Base-by-base conservation (phyloP, 1,140 invertebrate species). In the Drosophila parabipectinata region DNA sequence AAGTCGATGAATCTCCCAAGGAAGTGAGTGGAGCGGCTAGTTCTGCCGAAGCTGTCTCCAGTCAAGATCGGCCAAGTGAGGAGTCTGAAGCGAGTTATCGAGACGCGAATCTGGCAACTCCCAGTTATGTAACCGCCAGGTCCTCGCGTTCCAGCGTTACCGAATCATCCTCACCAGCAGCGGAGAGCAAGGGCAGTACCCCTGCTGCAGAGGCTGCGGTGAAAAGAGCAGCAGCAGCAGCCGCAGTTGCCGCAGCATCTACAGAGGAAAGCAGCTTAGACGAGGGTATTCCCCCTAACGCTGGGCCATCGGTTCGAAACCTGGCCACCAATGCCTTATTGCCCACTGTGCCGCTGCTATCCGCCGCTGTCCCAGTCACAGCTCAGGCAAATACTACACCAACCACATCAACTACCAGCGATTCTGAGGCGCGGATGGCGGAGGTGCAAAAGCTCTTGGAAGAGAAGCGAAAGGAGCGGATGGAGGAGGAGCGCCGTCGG, bases 401-500 rank as follows among this genome's bases (percentile, higher is more conserved):
- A 8, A 28, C 26, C 26, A 18, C 4, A 26, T n/a, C 14, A 37
- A 9, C 56, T 34, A 10, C 26, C 8, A 45, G 28, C 18, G 34
- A 52, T 7, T 51, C 54, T 0, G 48, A 66, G 8, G 1, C 48
- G 5, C 52, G 55, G 0, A 41, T 60, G 30, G n/a, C 9, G 7
- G 73, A 82, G 6, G 64, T 76, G 3, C 77, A 78, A 10, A 51
- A 54, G 4, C 26, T 51, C 0, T 2, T 72, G 1, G 71, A 72
- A 3, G 15, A 82, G 12, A 74, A 64, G 21, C 24, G 53, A 0
- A 24, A 45, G 0, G 78, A 87, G 34, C 78, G 67, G 0, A 6
- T 62, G 32, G 62, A 76, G 24, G 68, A 77, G 44, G 71, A 88
- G 28, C 69, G 73, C 10, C 64, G 45, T 0, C 52, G 12, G 12